A percentile compares a stretch with the other conserved stretches of the same genome.
phyloP scores from a whole-genome alignment of 2,113 vertebrate genomes.

The Elephantulus edwardii region DNA sequence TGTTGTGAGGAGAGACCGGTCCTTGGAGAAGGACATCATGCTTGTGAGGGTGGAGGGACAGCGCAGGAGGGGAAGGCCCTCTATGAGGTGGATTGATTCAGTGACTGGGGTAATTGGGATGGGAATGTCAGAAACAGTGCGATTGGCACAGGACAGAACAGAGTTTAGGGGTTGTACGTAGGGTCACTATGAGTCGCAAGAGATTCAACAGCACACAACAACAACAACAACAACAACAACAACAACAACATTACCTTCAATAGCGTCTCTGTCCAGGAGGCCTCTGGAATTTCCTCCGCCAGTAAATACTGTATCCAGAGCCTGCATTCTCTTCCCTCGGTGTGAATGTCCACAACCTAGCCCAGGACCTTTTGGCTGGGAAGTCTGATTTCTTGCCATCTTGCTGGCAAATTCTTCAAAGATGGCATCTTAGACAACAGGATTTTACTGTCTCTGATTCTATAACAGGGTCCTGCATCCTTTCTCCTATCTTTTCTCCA shows the following conservation, averaged over 20 bases:
- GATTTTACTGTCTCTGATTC: background rate
- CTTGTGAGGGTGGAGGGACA: too few species aligned
- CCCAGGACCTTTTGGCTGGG: background rate
- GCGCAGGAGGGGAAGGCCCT: too few species aligned
- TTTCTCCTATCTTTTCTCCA: background rate
- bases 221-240: background rate
- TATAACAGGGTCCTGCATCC: background rate
- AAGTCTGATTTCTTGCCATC: background rate
- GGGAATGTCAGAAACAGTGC: too few species aligned
- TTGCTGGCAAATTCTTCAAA: background rate
- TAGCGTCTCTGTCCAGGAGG: rapidly evolving
- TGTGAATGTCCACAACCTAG: background rate
- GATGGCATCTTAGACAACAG: background rate
- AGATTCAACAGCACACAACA: too few species aligned
- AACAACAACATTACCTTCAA: background rate
- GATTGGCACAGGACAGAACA: too few species aligned
- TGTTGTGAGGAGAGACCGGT: too few species aligned
- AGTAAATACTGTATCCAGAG: background rate
- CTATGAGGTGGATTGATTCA: too few species aligned
- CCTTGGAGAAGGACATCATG: too few species aligned
- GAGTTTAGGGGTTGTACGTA: too few species aligned
- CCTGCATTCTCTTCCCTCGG: background rate
- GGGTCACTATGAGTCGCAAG: too few species aligned
- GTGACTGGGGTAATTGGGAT: too few species aligned
- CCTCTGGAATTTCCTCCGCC: background rate